These are phyloP conservation scores for Lacerta viridis DNA, from an alignment of 2,797 vertebrate species.

Conservation along the genomic window DNA sequence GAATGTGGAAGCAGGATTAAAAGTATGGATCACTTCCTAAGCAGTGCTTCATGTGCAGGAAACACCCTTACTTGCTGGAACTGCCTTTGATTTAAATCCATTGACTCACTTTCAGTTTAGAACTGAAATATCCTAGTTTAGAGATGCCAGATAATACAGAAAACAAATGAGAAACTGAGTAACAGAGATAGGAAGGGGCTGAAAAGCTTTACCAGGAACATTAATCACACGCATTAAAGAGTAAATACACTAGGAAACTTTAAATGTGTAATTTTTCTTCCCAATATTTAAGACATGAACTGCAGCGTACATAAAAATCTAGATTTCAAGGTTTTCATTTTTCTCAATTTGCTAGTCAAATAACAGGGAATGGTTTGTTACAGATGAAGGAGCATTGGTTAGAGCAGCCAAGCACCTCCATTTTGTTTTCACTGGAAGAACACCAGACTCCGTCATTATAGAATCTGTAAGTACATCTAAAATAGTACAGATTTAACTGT, in stretches of 20 bases:
- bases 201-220: not conserved
- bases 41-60: not conserved
- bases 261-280: not conserved
- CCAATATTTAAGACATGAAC: not conserved
- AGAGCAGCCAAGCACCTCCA: slow-evolving; percentile 91
- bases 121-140: not conserved
- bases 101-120: not conserved
- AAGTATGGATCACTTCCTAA: not conserved
- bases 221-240: not conserved
- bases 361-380: slow-evolving; percentile 54
- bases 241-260: not conserved
- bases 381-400: slow-evolving; percentile 97
- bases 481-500: not conserved
- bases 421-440: slow-evolving; percentile 96
- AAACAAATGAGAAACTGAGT: not conserved
- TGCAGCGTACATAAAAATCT: not conserved
- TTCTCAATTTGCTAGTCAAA: not conserved
- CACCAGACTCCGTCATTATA: slow-evolving; percentile 94
- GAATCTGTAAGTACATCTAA: slow-evolving; percentile 86
- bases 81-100: not conserved
- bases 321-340: not conserved
- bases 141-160: not conserved
- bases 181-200: not conserved
- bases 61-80: no score
- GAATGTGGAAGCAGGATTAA: not conserved